Evolutionary conservation across 2,113 vertebrate species (phyloP).

Genomic region (Carollia perspicillata): DNA sequence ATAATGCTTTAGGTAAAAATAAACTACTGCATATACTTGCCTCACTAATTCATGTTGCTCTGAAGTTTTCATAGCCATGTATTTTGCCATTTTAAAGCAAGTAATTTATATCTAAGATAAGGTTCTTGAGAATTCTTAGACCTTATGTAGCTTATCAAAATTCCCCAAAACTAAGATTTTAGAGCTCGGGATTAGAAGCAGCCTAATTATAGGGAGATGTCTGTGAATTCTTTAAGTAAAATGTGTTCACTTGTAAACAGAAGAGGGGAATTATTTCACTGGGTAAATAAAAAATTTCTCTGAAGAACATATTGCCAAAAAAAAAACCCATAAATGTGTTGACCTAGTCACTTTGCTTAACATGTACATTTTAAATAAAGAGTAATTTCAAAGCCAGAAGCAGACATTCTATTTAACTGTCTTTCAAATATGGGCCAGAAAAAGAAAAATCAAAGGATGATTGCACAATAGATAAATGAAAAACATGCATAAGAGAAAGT

Average conservation of each 20-base stretch:
- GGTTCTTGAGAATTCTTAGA: slow-evolving; percentile 41
- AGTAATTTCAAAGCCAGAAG: background rate
- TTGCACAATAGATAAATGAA: background rate
- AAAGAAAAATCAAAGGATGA: background rate
- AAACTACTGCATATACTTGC: background rate
- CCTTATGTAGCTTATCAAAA: background rate
- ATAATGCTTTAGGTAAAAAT: background rate
- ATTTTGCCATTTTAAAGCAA: slow-evolving; percentile 2
- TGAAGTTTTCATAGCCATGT: background rate
- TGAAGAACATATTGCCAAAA: background rate
- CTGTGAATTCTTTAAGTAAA: background rate
- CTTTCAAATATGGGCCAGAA: background rate
- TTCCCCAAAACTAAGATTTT: slow-evolving; percentile 14
- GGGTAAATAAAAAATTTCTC: slow-evolving; percentile 21
- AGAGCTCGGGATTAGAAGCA: slow-evolving; percentile 41
- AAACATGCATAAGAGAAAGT: background rate
- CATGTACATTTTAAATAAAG: background rate
- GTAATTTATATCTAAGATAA: background rate
- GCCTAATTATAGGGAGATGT: background rate
- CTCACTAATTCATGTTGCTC: background rate
- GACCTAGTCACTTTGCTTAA: background rate
- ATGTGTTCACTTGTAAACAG: background rate
- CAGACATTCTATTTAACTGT: background rate
- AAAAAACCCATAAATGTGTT: background rate
- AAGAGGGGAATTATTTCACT: background rate